Evolutionary conservation across 2,113 vertebrate genomes (phyloP).

Genomic region (Oryzias celebensis): DNA sequence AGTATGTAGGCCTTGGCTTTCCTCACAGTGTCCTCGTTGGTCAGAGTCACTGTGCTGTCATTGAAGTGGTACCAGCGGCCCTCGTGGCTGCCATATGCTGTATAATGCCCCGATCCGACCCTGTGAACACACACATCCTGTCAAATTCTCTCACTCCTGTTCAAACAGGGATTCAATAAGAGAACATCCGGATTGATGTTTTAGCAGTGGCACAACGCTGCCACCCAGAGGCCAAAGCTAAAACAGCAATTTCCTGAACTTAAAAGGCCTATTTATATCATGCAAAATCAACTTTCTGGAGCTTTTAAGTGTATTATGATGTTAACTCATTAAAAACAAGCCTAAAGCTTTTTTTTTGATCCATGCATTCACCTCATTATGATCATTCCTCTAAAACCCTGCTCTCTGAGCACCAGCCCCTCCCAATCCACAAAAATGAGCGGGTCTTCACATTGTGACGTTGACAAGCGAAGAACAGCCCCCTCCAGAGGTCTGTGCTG

Average conservation of each 20-base stretch:
- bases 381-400: too few relatives aligned
- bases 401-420: too few relatives aligned
- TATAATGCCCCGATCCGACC: slow-evolving; percentile 96
- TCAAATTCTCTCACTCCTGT: slow-evolving; percentile 16
- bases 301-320: too few relatives aligned
- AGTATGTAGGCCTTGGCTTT: slow-evolving; percentile 99
- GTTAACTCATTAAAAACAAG: too few relatives aligned
- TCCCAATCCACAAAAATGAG: too few relatives aligned
- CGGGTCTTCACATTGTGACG: too few relatives aligned
- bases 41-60: slow-evolving; percentile 94
- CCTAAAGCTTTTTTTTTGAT: too few relatives aligned
- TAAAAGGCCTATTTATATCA: not conserved
- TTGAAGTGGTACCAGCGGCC: slow-evolving; percentile 98
- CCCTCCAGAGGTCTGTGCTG: too few relatives aligned
- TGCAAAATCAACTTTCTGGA: too few relatives aligned
- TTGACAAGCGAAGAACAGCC: too few relatives aligned
- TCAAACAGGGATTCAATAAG: not conserved
- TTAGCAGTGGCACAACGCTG: slow-evolving; percentile 25
- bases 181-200: not conserved
- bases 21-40: slow-evolving; percentile 88
- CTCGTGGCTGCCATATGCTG: slow-evolving; percentile 89
- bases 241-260: slow-evolving; percentile 19
- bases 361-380: too few relatives aligned
- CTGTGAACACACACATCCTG: slow-evolving; percentile 64
- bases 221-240: slow-evolving; percentile 52